Percentiles rank a stretch among this genome's conserved stretches.
Evolutionary conservation across 2,888 invertebrate genomes (phyloP).

Genomic region (Opisthograptis luteolata): DNA sequence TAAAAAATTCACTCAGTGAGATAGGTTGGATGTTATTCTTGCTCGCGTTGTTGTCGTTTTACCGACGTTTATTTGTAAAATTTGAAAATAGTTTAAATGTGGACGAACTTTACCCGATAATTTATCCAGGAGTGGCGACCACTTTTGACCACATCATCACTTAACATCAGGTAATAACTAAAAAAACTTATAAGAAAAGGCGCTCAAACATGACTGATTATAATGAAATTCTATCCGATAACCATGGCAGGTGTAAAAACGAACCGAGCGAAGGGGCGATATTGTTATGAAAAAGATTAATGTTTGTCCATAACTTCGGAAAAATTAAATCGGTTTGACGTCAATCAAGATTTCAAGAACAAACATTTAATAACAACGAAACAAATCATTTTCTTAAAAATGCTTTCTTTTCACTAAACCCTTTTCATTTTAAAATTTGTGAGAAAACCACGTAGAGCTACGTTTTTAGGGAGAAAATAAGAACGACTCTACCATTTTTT

Average conservation of each 20-base stretch:
- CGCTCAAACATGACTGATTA: constrained; percentile 9
- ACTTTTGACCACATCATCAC: no score
- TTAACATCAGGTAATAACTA: no score
- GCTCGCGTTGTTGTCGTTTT: no score
- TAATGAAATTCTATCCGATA: constrained; percentile 20
- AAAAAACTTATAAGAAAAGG: constrained; percentile 25
- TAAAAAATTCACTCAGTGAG: no score
- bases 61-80: no score
- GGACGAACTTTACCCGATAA: no score
- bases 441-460: constrained; percentile 26
- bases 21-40: no score
- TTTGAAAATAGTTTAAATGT: no score
- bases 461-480: constrained; percentile 19
- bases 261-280: constrained; percentile 27
- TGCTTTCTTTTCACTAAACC: constrained; percentile 5
- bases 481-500: constrained; percentile 21
- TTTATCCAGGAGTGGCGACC: no score
- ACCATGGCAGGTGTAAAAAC: constrained; percentile 30
- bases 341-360: constrained; percentile 29
- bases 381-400: constrained; percentile 11
- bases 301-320: constrained; percentile 24
- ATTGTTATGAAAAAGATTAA: constrained; percentile 32
- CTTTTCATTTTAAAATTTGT: constrained; percentile 10
- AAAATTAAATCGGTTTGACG: constrained; percentile 29
- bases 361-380: constrained; percentile 17